Conservation (phyloP, 2,888 invertebrate genomes). For the Thera obeliscata region DNA sequence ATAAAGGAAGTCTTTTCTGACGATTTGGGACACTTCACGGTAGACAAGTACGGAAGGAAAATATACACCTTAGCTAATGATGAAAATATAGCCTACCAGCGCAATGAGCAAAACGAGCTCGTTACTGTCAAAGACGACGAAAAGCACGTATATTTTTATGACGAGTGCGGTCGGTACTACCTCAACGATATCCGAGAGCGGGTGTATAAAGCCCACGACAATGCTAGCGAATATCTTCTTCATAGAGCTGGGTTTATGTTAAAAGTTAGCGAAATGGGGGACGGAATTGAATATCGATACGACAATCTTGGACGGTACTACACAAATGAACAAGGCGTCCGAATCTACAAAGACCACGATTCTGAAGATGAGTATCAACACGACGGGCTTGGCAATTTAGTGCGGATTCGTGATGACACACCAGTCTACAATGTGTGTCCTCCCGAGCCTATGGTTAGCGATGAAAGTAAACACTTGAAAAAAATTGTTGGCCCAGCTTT, state of each 20-base stretch:
- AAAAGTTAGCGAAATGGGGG: slow-evolving; percentile 45
- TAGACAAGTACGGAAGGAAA: slow-evolving; percentile 54
- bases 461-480: slow-evolving; percentile 52
- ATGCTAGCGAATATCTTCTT: slow-evolving; percentile 50
- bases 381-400: slow-evolving; percentile 51
- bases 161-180: slow-evolving; percentile 55
- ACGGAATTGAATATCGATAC: slow-evolving; percentile 46
- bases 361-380: slow-evolving; percentile 42
- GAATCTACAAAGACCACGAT: slow-evolving; percentile 45
- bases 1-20: slow-evolving; percentile 49
- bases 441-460: slow-evolving; percentile 40
- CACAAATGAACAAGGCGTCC: slow-evolving; percentile 38
- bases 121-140: slow-evolving; percentile 48
- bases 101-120: slow-evolving; percentile 46
- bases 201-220: slow-evolving; percentile 46
- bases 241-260: slow-evolving; percentile 41
- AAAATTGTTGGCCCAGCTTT: slow-evolving; percentile 49
- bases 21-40: slow-evolving; percentile 44
- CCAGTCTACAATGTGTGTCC: slow-evolving; percentile 30
- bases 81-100: slow-evolving; percentile 43
- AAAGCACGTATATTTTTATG: slow-evolving; percentile 52
- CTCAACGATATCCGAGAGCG: slow-evolving; percentile 37
- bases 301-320: slow-evolving; percentile 53
- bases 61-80: slow-evolving; percentile 43
- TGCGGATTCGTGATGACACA: slow-evolving; percentile 34